Conservation (phyloP, 2,113 vertebrate species). For the Scophthalmus maximus region DNA sequence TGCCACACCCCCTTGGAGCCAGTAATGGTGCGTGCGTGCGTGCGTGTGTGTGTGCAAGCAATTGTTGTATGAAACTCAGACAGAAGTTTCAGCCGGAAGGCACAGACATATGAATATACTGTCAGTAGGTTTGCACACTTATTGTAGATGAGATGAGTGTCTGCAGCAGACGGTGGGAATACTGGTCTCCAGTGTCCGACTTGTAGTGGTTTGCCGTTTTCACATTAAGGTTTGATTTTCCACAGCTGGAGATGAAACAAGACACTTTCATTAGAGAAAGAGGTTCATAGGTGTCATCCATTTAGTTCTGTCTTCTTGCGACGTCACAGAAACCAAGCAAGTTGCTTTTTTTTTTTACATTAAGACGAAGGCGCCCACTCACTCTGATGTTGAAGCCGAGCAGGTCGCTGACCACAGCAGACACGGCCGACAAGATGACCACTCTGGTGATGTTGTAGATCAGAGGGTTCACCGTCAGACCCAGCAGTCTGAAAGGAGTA, state of each 20-base stretch:
- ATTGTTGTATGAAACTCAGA: slow-evolving; percentile 25
- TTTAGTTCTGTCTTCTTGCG: neutral
- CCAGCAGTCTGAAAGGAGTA: slow-evolving; percentile 93
- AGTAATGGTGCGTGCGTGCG: neutral
- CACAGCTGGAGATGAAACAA: slow-evolving; percentile 76
- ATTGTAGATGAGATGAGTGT: slow-evolving; percentile 14
- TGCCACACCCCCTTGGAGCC: slow-evolving; percentile 24
- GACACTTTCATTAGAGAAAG: neutral
- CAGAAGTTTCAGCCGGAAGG: slow-evolving; percentile 41
- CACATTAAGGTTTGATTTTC: slow-evolving; percentile 85
- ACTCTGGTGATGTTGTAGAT: slow-evolving; percentile 98
- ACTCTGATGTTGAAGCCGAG: slow-evolving; percentile 98
- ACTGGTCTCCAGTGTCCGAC: slow-evolving; percentile 54
- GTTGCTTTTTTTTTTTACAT: neutral
- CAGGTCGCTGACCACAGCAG: slow-evolving; percentile 95
- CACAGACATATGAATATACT: slow-evolving; percentile 36
- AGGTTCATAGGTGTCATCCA: no score
- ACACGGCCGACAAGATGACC: slow-evolving; percentile 96
- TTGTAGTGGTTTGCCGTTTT: slow-evolving; percentile 49
- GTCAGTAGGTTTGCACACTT: slow-evolving; percentile 82
- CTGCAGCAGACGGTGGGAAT: slow-evolving; percentile 9
- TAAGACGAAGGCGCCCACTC: slow-evolving; percentile 65
- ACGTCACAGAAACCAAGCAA: neutral
- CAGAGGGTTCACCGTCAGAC: slow-evolving; percentile 95
- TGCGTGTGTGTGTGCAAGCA: no score